A percentile compares a stretch with the other conserved stretches of the same genome.
Evolutionary conservation across 1,140 invertebrate species (phyloP).

Genomic region (Ganaspis sp.): DNA sequence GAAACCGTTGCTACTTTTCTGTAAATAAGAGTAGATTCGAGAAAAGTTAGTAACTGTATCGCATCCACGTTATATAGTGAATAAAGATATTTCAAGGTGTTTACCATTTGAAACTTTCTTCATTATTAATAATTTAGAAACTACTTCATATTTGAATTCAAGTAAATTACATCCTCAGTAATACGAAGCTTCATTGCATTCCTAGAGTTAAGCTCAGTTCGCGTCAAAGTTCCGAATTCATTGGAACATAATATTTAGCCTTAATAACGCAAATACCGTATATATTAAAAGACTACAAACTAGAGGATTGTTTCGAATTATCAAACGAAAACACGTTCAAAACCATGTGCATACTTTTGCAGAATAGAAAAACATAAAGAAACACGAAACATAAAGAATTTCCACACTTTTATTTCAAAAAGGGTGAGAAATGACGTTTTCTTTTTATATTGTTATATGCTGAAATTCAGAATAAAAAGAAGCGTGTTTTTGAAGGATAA

Average conservation of each 20-base stretch:
- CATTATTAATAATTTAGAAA: not conserved
- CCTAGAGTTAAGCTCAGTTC: not conserved
- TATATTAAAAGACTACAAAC: too few relatives aligned
- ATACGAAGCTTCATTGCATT: not conserved
- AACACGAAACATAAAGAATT: too few relatives aligned
- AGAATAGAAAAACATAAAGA: too few relatives aligned
- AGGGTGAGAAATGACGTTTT: too few relatives aligned
- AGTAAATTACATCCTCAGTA: not conserved
- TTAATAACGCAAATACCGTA: not conserved
- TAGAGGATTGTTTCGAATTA: too few relatives aligned
- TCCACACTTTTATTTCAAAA: not conserved
- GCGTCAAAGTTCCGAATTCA: not conserved
- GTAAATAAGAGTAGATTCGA: not conserved
- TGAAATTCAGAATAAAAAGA: not conserved
- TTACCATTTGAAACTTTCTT: not conserved
- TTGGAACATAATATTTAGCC: not conserved
- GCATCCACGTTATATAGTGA: not conserved
- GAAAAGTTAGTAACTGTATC: not conserved
- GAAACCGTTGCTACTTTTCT: not conserved
- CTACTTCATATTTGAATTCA: slow-evolving; percentile 1
- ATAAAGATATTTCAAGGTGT: not conserved
- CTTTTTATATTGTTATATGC: not conserved
- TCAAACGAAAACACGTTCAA: too few relatives aligned
- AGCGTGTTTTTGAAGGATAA: not conserved
- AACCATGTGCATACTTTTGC: too few relatives aligned